These are phyloP conservation scores for Marronus borbonicus DNA, from an alignment of 2,888 invertebrate species.

Conservation along the genomic window DNA sequence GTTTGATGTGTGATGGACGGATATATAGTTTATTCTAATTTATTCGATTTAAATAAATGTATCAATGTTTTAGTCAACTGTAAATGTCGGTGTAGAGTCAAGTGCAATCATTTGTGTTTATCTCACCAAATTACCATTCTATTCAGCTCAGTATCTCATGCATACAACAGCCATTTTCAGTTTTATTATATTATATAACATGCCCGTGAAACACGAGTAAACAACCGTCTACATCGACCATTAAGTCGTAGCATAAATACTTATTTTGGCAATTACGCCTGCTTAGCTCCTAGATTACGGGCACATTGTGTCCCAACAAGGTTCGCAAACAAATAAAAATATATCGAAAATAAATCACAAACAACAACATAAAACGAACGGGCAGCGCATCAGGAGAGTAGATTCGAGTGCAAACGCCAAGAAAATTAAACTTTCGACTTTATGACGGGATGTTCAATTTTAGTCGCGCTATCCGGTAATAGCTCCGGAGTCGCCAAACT, in stretches of 20 bases:
- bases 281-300: constrained; percentile 3
- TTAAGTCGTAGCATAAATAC: constrained; percentile 20
- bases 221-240: neutral
- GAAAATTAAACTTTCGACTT: constrained; percentile 46
- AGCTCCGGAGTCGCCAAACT: constrained; percentile 42
- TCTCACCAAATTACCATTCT: too few species aligned
- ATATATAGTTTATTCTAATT: too few species aligned
- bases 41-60: too few species aligned
- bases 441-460: constrained; percentile 47
- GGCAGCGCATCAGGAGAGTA: neutral
- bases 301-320: constrained; percentile 1
- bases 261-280: constrained; percentile 22
- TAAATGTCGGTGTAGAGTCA: too few species aligned
- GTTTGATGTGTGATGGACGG: too few species aligned
- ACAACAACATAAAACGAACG: constrained; percentile 37
- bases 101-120: too few species aligned
- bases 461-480: constrained; percentile 38
- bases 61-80: too few species aligned
- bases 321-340: constrained; percentile 32
- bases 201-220: neutral
- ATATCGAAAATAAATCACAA: constrained; percentile 40
- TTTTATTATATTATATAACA: neutral
- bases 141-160: too few species aligned
- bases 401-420: constrained; percentile 25
- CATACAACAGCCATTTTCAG: too few species aligned